Base-by-base conservation (phyloP, 2,888 invertebrate species). In the Protodeltote pygarga region DNA sequence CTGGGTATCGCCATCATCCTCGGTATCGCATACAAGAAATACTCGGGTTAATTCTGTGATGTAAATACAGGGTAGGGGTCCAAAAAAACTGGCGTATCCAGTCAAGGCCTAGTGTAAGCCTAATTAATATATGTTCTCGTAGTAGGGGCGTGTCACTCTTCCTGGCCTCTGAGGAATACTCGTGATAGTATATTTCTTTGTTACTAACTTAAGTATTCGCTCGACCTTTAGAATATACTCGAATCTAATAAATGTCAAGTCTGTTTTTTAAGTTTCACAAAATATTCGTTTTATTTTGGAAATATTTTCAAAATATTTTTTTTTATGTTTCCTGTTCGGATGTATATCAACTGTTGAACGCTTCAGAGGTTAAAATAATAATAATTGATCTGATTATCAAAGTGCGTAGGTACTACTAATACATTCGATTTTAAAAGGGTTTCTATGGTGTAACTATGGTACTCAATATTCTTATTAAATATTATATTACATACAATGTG, bases 11-110 rank as follows among this genome's bases (percentile, higher is more conserved):
- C 87, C 0, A 45, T 85, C 5, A 38, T 86, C 11, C 48, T 80
- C 11, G 88, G 87, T 1, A 16, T 87, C 5, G 77, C 67, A 0
- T 46, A 77, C 9, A 85, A 83, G 69, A 87, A 85, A 47, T 79
- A 80, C 29, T 9, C 73, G 15, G 19, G 25, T 9, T 55, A 58
- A 50, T 39, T 6, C 55, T 66, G 13, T 10, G 24, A 33, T 24
- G n/a, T n/a, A 15, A 21, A 37, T 13, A 54, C 29, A 13, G 31
- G 39, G 17, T 32, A 46, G 31, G 53, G 68, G 61, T 62, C 62
- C 53, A 68, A 68, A 20, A 34, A 32, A 44, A 49, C 57, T 55
- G 60, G 61, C 54, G 3, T 33, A 34, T 42, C 67, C 67, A 59
- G 64, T 50, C 8, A 16, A 44, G 51, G 45, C 45, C 32, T 55